Evolutionary conservation across 2,888 invertebrate genomes (phyloP), one percentile per base, ranked within the genome.

Genomic region (Tipula confusa): DNA sequence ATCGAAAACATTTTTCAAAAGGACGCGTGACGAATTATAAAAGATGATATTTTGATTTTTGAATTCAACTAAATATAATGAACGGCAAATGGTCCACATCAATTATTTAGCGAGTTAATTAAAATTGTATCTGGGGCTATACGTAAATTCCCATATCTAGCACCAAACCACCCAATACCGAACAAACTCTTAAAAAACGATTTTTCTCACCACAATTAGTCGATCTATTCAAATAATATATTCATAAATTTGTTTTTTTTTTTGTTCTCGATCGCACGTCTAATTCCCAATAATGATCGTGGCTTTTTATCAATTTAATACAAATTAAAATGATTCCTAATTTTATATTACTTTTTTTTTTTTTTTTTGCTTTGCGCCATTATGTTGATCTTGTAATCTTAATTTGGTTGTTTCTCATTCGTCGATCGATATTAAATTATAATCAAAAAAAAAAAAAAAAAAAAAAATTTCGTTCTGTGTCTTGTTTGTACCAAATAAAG

Each of bases 21-120:
- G 64, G 64, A 64, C 64, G 64, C 64, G 64, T 64, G 64, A 64
- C 64, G 64, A 64, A 64, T 64, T 64, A 64, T 64, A 64, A 64
- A 64, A 64, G 64, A 64, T 64, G 64, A 64, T 64, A 64, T 64
- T 64, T 64, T 64, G 64, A 64, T 64, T 64, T 64, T 64, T 9
- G 13, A 7, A 13, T 38, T 9, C 64, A 64, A 2, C 33, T 64
- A 15, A 6, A 48, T 18, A 48, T 36, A 5, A 36, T 36, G n/a
- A n/a, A 43, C 43, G 15, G 7, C 43, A 15, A 43, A 43, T n/a
- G 43, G 43, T n/a, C n/a, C 43, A 43, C 43, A 43, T 43, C 43
- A 43, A n/a, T 43, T 43, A 43, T 43, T 15, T 43, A 43, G 43
- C 43, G 43, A 43, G 43, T 43, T 43, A 43, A 43, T 43, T 43